These are phyloP conservation scores for Eupelmus urozonus DNA, from an alignment of 2,888 invertebrate genomes.

Conservation along the genomic window DNA sequence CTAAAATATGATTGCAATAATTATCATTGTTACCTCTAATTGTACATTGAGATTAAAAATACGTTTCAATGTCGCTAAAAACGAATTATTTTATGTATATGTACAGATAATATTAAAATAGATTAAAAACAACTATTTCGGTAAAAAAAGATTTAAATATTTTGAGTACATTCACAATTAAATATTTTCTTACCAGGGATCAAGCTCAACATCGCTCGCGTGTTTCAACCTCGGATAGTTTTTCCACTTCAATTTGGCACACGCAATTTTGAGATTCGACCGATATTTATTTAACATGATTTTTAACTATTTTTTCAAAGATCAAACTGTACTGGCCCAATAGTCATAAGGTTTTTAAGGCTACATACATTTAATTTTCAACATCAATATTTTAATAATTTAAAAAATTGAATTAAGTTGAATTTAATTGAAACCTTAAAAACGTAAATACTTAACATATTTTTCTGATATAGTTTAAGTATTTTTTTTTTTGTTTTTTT, in stretches of 20 bases:
- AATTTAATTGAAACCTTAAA: not conserved
- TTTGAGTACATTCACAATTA: not conserved
- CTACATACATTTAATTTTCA: constrained; percentile 44
- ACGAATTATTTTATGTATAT: constrained; percentile 40
- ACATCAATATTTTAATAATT: constrained; percentile 32
- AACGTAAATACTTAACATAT: not conserved
- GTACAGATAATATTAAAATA: constrained; percentile 35
- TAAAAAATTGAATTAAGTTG: not conserved
- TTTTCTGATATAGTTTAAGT: not conserved
- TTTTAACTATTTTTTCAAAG: constrained; percentile 47
- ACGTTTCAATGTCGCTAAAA: constrained; percentile 7
- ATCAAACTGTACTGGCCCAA: constrained; percentile 53
- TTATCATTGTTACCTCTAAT: not conserved
- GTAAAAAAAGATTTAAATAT: constrained; percentile 8
- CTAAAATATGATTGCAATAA: not conserved
- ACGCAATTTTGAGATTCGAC: constrained; percentile 55
- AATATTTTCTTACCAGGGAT: constrained; percentile 42
- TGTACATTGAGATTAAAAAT: not conserved
- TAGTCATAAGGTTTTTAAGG: constrained; percentile 28
- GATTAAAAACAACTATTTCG: not conserved
- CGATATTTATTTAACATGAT: constrained; percentile 34
- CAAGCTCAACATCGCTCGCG: constrained; percentile 26
- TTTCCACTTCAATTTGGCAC: constrained; percentile 56
- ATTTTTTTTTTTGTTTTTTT: not conserved
- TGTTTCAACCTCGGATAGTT: constrained; percentile 47